Base-by-base conservation (phyloP, 2,888 invertebrate genomes). In the Leucozona laternaria region DNA sequence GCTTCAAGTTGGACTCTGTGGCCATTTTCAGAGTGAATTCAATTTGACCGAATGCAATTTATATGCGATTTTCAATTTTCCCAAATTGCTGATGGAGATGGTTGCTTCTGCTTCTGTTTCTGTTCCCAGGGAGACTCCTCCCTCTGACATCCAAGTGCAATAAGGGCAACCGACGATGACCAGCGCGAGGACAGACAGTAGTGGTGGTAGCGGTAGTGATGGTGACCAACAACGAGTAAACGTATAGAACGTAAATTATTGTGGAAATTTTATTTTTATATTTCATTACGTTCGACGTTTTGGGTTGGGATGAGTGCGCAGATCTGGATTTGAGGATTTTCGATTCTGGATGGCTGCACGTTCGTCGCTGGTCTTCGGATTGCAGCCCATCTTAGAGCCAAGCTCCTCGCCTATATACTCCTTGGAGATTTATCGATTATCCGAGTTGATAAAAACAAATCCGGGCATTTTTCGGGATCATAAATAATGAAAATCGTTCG, bases 391-490 rank as follows among this genome's bases (percentile, higher is more conserved):
- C 55, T 71, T 43, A 71, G 25, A 71, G 50, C 37, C 22, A 20
- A 55, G 72, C 66, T 77, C 58, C 71, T 77, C 48, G 76, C 66
- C 71, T 81, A 37, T 7, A 28, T 37, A 68, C 82, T 81, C 80
- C 85, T 76, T 82, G 71, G 82, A 86, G 86, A 86, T 86, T 86
- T 86, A 82, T 86, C 82, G 86, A 86, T 86, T 86, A 86, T 86
- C 86, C 82, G 64, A 86, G 86, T 86, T 86, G 86, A 86, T 86
- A 86, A 86, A 86, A 86, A 86, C 82, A 86, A 86, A 86, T 86
- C 86, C 86, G 75, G 82, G 66, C 81, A 86, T 82, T 86, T 73
- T 81, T 81, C 73, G 77, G 78, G 75, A 86, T 86, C 86, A 86
- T 86, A 86, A 82, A 86, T 86, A 86, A 86, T 86, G 81, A 86